Percentiles rank a stretch among this genome's conserved stretches.
Evolutionary conservation across 2,113 vertebrate species (phyloP).

Genomic region (Pterocles orientalis): DNA sequence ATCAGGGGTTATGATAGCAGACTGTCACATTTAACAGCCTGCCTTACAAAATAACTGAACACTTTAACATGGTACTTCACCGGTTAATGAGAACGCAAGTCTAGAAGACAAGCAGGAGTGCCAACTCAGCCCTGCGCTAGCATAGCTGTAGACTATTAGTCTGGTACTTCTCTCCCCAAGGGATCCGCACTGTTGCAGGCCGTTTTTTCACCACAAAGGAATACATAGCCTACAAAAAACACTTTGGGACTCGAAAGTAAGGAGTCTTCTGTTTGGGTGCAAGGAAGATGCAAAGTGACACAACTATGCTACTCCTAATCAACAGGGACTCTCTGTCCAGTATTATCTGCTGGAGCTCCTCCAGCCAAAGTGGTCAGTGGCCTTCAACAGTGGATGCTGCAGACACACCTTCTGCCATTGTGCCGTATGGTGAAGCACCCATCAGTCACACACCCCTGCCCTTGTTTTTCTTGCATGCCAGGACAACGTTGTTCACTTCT

Average conservation of each 20-base stretch:
- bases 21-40: background rate
- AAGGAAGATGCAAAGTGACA: fast-evolving
- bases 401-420: no score
- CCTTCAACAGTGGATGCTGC: no score
- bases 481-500: fast-evolving
- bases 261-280: fast-evolving
- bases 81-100: fast-evolving
- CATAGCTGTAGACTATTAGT: background rate
- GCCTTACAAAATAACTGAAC: background rate
- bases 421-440: fast-evolving
- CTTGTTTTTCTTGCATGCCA: no score
- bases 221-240: background rate
- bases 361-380: no score
- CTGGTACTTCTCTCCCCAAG: no score
- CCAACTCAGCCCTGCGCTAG: background rate
- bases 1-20: no score
- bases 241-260: fast-evolving
- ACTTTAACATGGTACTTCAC: fast-evolving
- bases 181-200: no score
- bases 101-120: fast-evolving
- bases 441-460: fast-evolving
- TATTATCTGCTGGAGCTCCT: background rate
- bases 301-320: no score
- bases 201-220: no score
- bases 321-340: no score